Evolutionary conservation across 2,888 invertebrate species (phyloP), one percentile per base, ranked within the genome.

Genomic region (Ganaspis brasiliensis): DNA sequence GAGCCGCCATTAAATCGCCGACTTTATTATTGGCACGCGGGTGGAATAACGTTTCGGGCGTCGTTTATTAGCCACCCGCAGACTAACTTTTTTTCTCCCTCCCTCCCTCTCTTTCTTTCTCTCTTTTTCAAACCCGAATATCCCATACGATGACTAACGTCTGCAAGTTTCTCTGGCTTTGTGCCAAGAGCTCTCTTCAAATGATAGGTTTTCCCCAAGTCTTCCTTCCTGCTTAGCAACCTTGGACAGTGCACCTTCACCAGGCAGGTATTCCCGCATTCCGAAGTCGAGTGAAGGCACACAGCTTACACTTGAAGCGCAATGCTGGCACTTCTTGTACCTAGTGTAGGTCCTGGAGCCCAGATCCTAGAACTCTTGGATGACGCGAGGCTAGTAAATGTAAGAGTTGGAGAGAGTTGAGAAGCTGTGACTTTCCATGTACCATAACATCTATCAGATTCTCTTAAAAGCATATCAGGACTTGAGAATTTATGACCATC

Each of bases 161-260:
- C 82, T 82, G 79, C 80, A 80, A 77, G 79, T 84, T 83, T 81
- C 77, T 80, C 81, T 86, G 86, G 86, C 84, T 75, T 76, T 57
- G 57, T 57, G 83, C 86, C 85, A 85, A 79, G 77, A 80, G 75
- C 72, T 78, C 81, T 82, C 77, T 74, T 74, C 40, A 37, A 67
- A 35, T 72, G 72, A 70, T 73, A 76, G 72, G 61, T 77, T 79
- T 77, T 76, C 78, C 77, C 75, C 70, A 74, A 70, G 72, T 52
- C 74, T 79, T 75, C 78, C 81, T 81, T 79, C 78, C 81, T 81
- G 74, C 56, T 67, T 73, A 59, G 73, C 73, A 76, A 73, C 78
- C 77, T 81, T 79, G 79, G 59, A 63, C 49, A 61, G 40, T 72
- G 72, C 74, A 79, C 74, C 74, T 76, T 77, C 76, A 61, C 67